phyloP scores from a whole-genome alignment of 2,113 vertebrate species.

The Neoarius graeffei region DNA sequence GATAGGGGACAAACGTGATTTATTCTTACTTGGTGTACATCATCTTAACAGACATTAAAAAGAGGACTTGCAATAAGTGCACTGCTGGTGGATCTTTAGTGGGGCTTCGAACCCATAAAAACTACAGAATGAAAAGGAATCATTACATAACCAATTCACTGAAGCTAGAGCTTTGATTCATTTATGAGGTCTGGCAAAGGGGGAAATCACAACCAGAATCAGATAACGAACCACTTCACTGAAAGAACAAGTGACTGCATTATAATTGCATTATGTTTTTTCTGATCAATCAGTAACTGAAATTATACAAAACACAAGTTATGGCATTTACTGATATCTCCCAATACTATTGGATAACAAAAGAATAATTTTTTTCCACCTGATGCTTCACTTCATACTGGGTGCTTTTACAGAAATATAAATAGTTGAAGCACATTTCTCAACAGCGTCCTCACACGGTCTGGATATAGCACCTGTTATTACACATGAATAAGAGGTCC shows the following conservation, averaged over 20 bases:
- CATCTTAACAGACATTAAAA: constrained; percentile 57
- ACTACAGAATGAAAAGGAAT: constrained; percentile 22
- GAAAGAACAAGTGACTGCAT: constrained; percentile 14
- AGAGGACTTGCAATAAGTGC: constrained; percentile 58
- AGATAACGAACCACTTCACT: not conserved
- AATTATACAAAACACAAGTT: not conserved
- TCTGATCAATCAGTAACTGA: not conserved
- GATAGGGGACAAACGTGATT: constrained; percentile 58
- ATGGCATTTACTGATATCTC: not conserved
- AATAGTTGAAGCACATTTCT: not conserved
- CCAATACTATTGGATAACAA: not conserved
- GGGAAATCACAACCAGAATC: not conserved
- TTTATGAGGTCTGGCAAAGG: constrained; percentile 26
- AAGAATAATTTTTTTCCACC: not conserved
- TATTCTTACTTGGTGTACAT: constrained; percentile 60
- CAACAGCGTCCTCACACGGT: not conserved
- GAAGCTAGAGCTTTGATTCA: not conserved
- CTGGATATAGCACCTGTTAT: not conserved
- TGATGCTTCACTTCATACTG: not conserved
- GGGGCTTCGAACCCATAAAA: constrained; percentile 10
- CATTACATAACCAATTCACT: not conserved
- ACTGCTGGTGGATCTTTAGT: constrained; percentile 61
- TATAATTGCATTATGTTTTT: not conserved
- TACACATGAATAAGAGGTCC: not conserved
- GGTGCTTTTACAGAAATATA: not conserved